Conservation (phyloP, 2,888 invertebrate genomes). For the Lepeophtheirus nordmannii region DNA sequence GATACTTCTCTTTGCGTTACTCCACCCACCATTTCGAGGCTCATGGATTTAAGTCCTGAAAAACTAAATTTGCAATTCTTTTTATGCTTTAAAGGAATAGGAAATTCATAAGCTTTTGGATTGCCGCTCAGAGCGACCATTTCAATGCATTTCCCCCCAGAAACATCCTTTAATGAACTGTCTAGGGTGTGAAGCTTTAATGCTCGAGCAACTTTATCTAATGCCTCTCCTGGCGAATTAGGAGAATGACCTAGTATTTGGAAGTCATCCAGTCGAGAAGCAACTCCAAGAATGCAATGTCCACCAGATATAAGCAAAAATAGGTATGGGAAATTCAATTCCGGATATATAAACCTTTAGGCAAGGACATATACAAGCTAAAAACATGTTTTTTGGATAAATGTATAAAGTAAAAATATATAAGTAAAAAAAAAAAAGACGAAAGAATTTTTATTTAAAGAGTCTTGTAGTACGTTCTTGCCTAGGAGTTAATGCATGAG, state of each 20-base stretch:
- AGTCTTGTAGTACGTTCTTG: conserved; percentile 35
- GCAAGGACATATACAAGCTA: neutral
- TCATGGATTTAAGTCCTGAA: conserved; percentile 49
- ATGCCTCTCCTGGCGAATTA: conserved; percentile 79
- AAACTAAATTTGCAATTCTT: conserved; percentile 82
- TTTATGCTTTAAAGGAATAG: conserved; percentile 44
- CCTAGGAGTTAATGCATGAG: conserved; percentile 79
- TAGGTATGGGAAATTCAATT: conserved; percentile 69
- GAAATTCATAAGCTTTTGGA: conserved; percentile 48
- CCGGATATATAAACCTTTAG: neutral
- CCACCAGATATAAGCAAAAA: conserved; percentile 83
- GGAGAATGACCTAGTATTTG: conserved; percentile 56
- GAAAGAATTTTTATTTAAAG: neutral
- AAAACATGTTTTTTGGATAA: conserved; percentile 5
- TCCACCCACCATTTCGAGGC: neutral
- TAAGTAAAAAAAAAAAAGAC: neutral
- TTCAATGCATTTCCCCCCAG: conserved; percentile 73
- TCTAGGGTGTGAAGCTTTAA: conserved; percentile 3
- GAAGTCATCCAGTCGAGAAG: conserved; percentile 53
- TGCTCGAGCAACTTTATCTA: conserved; percentile 57
- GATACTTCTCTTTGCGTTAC: conserved; percentile 28
- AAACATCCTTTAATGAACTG: conserved; percentile 15
- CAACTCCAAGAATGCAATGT: conserved; percentile 66
- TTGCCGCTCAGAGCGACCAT: conserved; percentile 50
- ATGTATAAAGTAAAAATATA: conserved; percentile 9